Evolutionary conservation across 2,113 vertebrate species (phyloP).

Genomic region (Accipiter virgatus): DNA sequence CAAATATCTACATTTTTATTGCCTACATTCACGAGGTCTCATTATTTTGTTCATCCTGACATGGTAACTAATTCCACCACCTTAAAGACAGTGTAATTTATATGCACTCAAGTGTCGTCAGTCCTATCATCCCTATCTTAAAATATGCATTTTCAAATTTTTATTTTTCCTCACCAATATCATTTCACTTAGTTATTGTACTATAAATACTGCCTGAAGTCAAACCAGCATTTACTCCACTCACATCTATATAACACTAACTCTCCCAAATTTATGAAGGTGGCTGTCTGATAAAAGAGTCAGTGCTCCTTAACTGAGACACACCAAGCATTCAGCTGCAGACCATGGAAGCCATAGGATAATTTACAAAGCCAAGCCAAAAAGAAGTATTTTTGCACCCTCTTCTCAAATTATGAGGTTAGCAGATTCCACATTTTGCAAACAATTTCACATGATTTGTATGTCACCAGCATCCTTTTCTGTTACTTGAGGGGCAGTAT

Average conservation of each 20-base stretch:
- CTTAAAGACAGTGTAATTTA: background rate
- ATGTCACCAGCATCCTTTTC: background rate
- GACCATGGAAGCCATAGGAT: background rate
- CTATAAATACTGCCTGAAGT: background rate
- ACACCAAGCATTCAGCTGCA: background rate
- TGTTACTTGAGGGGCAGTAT: background rate
- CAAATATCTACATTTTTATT: background rate
- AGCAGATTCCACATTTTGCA: background rate
- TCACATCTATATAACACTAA: background rate
- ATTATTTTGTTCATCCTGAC: background rate
- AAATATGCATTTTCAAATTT: fast-evolving
- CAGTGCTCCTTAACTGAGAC: background rate
- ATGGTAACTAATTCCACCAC: background rate
- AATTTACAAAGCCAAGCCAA: background rate
- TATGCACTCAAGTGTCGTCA: background rate
- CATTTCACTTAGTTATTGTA: background rate
- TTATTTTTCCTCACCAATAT: background rate
- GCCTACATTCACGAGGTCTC: background rate
- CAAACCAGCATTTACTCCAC: background rate
- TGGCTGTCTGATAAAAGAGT: background rate
- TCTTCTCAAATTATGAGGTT: background rate
- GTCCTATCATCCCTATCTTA: background rate
- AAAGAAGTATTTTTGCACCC: background rate
- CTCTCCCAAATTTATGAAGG: background rate
- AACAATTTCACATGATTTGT: background rate